Conservation (phyloP, 2,797 vertebrate species). For the Falco columbarius region DNA sequence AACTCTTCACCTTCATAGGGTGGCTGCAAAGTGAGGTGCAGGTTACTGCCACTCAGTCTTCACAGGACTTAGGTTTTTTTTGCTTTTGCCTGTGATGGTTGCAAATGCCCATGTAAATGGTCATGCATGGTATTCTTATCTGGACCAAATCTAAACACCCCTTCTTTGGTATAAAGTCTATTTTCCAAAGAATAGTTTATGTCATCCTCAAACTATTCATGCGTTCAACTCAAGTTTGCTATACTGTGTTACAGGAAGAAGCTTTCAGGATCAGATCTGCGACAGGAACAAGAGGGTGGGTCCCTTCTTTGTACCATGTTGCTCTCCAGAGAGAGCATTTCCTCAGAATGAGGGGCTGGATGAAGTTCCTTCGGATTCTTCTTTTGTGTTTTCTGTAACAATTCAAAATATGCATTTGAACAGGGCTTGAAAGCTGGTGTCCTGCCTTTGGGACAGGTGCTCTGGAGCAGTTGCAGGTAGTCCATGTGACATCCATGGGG, state of each 20-base stretch:
- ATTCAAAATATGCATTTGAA: neutral
- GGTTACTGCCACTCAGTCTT: neutral
- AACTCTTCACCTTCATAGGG: neutral
- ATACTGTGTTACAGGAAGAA: neutral
- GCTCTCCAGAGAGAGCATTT: neutral
- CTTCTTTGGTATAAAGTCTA: neutral
- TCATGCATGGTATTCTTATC: slow-evolving; percentile 4
- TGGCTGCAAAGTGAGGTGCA: neutral
- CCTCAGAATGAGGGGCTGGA: neutral
- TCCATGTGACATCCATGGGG: neutral
- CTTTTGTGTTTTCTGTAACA: neutral
- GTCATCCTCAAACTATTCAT: neutral
- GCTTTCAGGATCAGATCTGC: neutral
- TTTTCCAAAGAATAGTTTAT: slow-evolving; percentile 3
- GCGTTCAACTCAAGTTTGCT: neutral
- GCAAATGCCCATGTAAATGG: neutral
- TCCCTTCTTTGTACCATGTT: neutral
- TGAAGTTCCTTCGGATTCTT: neutral
- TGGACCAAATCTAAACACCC: neutral
- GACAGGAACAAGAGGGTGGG: neutral
- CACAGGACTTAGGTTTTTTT: neutral
- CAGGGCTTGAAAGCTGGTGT: neutral
- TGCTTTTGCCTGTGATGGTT: neutral
- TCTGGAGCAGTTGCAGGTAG: neutral
- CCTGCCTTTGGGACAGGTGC: neutral